Percentiles rank a stretch among this genome's conserved stretches.
Conservation (phyloP, 2,113 vertebrate genomes). For the Ophthalmolycus amberensis region DNA sequence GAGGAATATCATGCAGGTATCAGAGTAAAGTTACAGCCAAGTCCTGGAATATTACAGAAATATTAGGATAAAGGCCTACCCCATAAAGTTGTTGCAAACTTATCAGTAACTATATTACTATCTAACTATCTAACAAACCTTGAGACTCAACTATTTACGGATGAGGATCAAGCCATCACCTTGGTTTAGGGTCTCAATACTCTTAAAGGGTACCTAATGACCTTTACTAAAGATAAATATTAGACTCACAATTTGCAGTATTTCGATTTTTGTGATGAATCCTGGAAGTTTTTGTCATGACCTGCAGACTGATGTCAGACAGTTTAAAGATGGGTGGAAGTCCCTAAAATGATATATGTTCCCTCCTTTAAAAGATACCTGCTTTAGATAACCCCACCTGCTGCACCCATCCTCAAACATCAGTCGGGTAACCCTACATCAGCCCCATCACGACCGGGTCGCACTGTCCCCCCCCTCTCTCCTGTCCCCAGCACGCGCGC, state of each 20-base stretch:
- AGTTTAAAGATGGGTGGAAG: neutral
- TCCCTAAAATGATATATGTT: neutral
- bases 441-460: neutral
- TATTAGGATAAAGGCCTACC: neutral
- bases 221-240: too few relatives aligned
- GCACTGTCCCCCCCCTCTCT: neutral
- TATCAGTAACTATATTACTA: neutral
- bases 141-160: too few relatives aligned
- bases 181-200: too few relatives aligned
- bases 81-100: neutral
- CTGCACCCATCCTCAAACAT: conserved; percentile 18
- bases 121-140: too few relatives aligned
- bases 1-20: neutral
- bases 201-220: too few relatives aligned
- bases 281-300: neutral
- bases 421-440: conserved; percentile 6
- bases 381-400: conserved; percentile 37
- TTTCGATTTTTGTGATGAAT: conserved; percentile 1
- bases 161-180: too few relatives aligned
- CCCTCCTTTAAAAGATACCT: neutral
- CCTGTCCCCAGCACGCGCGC: neutral
- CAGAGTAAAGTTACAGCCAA: neutral
- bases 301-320: neutral
- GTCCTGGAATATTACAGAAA: neutral
- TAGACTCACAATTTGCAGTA: neutral